A percentile compares a stretch with the other conserved stretches of the same genome.
Conservation (phyloP, 2,888 invertebrate species). For the Teleogryllus oceanicus region DNA sequence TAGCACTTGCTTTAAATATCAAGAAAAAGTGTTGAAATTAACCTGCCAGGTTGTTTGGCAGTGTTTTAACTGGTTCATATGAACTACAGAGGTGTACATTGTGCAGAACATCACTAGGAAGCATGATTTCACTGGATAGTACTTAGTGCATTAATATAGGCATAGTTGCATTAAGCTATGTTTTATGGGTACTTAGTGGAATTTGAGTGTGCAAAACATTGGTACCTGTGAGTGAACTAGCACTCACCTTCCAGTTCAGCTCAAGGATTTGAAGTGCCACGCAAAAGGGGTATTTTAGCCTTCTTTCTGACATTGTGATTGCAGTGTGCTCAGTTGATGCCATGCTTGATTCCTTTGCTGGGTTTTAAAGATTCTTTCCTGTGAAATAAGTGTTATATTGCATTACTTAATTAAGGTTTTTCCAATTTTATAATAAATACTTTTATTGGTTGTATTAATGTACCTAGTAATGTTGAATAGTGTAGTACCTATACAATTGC, state of each 20-base stretch:
- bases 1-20: not conserved
- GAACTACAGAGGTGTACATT: too few species aligned
- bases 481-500: not conserved
- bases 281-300: not conserved
- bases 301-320: slow-evolving; percentile 7
- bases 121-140: slow-evolving; percentile 3
- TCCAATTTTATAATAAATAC: too few species aligned
- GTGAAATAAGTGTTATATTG: too few species aligned
- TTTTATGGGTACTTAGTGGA: not conserved
- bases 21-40: too few species aligned
- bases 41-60: too few species aligned
- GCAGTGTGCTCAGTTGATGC: not conserved
- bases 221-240: not conserved
- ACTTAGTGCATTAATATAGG: not conserved
- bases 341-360: not conserved
- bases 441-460: too few species aligned
- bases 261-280: slow-evolving; percentile 18
- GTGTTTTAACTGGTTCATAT: too few species aligned
- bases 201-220: not conserved
- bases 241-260: not conserved
- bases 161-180: not conserved
- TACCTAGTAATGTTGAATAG: not conserved
- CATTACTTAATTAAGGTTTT: too few species aligned
- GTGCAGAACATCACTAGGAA: not conserved
- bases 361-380: not conserved